These are phyloP conservation scores for Chydorus sphaericus DNA, from an alignment of 2,888 invertebrate species.

Conservation along the genomic window DNA sequence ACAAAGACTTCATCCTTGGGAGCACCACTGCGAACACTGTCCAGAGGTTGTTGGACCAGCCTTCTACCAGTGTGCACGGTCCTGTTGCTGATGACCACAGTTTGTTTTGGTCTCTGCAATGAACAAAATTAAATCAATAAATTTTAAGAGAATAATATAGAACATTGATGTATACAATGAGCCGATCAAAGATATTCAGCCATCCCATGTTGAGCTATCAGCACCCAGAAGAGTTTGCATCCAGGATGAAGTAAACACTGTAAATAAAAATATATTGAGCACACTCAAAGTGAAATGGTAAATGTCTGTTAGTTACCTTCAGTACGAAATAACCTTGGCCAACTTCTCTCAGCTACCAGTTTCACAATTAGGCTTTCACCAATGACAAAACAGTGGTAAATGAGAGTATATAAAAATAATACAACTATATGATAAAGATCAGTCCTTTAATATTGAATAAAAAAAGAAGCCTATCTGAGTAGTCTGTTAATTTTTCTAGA, in stretches of 20 bases:
- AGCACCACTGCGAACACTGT: neutral
- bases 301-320: neutral
- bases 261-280: neutral
- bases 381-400: too few relatives aligned
- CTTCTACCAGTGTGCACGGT: neutral
- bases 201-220: neutral
- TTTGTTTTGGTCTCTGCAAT: neutral
- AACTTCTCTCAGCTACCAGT: neutral
- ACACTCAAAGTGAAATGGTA: neutral
- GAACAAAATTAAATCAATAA: neutral
- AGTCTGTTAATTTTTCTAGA: too few relatives aligned
- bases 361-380: too few relatives aligned
- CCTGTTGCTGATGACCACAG: neutral
- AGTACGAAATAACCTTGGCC: slow-evolving; percentile 2
- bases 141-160: neutral
- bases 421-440: too few relatives aligned
- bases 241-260: neutral
- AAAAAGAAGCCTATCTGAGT: too few relatives aligned
- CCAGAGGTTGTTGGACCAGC: neutral
- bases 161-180: neutral
- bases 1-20: neutral
- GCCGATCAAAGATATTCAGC: neutral
- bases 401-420: too few relatives aligned
- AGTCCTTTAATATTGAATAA: too few relatives aligned
- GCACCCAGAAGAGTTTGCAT: neutral